Base-by-base conservation (phyloP, 2,888 invertebrate genomes). In the Drosophila tripunctata region DNA sequence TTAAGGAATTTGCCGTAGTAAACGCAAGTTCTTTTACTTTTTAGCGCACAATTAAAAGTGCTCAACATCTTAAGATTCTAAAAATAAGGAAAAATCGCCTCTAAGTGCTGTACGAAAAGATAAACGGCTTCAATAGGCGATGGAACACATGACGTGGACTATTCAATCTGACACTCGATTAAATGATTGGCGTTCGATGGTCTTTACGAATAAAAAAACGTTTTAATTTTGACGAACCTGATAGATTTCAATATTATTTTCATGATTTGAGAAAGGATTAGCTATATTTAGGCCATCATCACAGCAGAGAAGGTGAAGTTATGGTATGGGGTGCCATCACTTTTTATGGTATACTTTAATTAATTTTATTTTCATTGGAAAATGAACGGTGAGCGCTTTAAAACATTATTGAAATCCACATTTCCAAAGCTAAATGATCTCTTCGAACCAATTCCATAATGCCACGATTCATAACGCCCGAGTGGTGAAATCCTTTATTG, bases 331-430 rank as follows among this genome's bases (percentile, higher is more conserved):
- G 43, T 43, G 43, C 43, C 15, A 27, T 43, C 27, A 43, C 27
- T 22, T 43, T 58, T 58, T 43, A 44, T 50, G 50, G 27, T 35
- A 58, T 43, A 30, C 35, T 58, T 36, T 43, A 45, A n/a, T 21
- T 21, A 21, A 21, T 21, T 21, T 21, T 35, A n/a, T n/a, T 15
- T 8, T 35, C 15, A 15, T 35, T 3, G 35, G 15, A 15, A 35
- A 8, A 35, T 35, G 35, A 35, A 33, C 33, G 33, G 33, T 2
- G 33, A 33, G 1, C 14, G n/a, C n/a, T n/a, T n/a, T n/a, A n/a
- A n/a, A n/a, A n/a, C n/a, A n/a, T n/a, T 35, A 4, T 33, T 33
- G 14, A 14, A 33, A 7, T 27, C 27, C 27, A 7, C 15, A 15
- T 35, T 35, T 35, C 15, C 35, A 35, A 35, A 35, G 14, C 8